Conservation (phyloP, 2,113 vertebrate genomes). For the Trogon melanurus region DNA sequence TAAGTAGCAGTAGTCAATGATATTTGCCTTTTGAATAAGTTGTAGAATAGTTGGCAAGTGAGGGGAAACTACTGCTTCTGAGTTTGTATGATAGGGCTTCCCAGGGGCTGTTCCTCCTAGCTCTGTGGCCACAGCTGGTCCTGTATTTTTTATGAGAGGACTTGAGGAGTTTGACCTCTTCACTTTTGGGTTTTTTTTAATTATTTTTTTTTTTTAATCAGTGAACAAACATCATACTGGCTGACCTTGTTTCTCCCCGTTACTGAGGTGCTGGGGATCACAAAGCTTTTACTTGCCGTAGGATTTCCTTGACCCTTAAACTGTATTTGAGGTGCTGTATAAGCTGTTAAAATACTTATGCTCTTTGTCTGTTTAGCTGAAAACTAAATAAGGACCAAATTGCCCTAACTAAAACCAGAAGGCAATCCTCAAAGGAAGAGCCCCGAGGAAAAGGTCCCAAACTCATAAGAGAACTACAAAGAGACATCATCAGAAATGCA, state of each 20-base stretch:
- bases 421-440: neutral
- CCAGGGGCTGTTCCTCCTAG: neutral
- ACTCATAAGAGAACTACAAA: neutral
- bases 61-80: neutral
- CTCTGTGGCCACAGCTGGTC: neutral
- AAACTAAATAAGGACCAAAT: neutral
- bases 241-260: neutral
- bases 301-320: neutral
- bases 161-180: neutral
- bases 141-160: neutral
- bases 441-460: neutral
- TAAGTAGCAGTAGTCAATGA: slow-evolving; percentile 75
- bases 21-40: neutral
- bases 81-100: neutral
- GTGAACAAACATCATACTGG: neutral
- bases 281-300: neutral
- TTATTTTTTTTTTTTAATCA: neutral
- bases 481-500: neutral
- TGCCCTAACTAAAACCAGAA: neutral
- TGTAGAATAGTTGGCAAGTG: neutral
- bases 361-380: neutral
- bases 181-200: neutral
- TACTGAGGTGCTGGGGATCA: neutral
- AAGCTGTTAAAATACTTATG: neutral
- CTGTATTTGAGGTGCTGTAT: neutral